Evolutionary conservation across 92 coral and sea anemone species (phyloP).

Genomic region (Phenganax stokvisi): DNA sequence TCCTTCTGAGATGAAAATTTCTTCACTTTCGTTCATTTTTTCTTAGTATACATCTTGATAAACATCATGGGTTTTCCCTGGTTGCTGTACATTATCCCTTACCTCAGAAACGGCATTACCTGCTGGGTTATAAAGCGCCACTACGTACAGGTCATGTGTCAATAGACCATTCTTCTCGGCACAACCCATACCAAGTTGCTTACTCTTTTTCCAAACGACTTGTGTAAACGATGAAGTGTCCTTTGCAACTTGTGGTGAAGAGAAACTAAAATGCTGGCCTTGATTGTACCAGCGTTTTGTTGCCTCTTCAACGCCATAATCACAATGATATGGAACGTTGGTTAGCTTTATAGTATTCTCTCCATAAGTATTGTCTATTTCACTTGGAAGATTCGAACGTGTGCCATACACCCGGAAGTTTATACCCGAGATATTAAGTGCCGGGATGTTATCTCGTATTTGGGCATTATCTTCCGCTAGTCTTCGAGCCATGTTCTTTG

Average conservation of each 20-base stretch:
- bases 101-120: constrained; percentile 73
- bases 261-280: constrained; percentile 75
- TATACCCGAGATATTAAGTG: constrained; percentile 14
- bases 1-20: no score
- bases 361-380: constrained; percentile 67
- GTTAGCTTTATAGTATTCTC: constrained; percentile 85
- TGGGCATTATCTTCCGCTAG: constrained; percentile 60
- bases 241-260: constrained; percentile 82
- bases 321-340: constrained; percentile 94
- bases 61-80: constrained; percentile 68
- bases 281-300: constrained; percentile 82
- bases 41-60: constrained; percentile 46
- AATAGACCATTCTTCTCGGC: constrained; percentile 91
- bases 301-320: constrained; percentile 87
- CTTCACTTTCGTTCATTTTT: background rate
- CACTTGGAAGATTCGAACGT: constrained; percentile 39
- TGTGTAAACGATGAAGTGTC: constrained; percentile 95
- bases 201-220: constrained; percentile 78
- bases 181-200: constrained; percentile 92
- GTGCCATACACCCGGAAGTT: constrained; percentile 18
- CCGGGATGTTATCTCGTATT: constrained; percentile 32
- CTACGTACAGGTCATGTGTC: constrained; percentile 82
- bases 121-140: constrained; percentile 81
- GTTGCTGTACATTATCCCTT: constrained; percentile 73
- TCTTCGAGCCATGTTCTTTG: constrained; percentile 85